A percentile compares a stretch with the other conserved stretches of the same genome.
Evolutionary conservation across 2,888 invertebrate species (phyloP).

Genomic region (Bibio marci): DNA sequence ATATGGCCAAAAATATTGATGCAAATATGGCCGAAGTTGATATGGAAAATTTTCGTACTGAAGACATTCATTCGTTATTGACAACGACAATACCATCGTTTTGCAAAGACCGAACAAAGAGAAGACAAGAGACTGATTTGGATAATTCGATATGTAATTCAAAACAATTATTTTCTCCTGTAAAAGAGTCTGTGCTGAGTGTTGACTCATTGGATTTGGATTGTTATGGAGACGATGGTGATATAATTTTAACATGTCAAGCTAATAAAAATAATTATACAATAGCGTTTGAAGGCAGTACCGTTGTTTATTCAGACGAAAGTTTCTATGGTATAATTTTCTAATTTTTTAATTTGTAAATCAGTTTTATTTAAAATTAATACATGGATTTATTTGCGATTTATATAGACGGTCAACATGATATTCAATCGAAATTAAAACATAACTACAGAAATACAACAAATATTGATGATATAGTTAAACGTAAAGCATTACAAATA

Average conservation of each 20-base stretch:
- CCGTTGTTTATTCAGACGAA: conserved; percentile 71
- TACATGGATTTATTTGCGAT: background rate
- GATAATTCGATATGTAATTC: conserved; percentile 86
- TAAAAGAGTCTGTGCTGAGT: conserved; percentile 66
- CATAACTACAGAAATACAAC: conserved; percentile 26
- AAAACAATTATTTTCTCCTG: conserved; percentile 77
- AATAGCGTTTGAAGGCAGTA: conserved; percentile 83
- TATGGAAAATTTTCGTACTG: conserved; percentile 84
- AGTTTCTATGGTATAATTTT: conserved; percentile 42
- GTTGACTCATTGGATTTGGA: conserved; percentile 85
- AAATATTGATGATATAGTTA: conserved; percentile 28
- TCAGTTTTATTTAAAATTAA: background rate
- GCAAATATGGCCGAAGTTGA: conserved; percentile 88
- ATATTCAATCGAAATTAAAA: conserved; percentile 19
- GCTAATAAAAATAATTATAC: conserved; percentile 90
- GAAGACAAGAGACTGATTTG: conserved; percentile 52
- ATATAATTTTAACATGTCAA: conserved; percentile 78
- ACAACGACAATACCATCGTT: conserved; percentile 52
- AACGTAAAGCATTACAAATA: conserved; percentile 37
- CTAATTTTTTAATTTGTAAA: background rate
- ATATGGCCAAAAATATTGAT: conserved; percentile 73
- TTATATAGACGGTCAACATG: conserved; percentile 22
- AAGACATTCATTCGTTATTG: conserved; percentile 76
- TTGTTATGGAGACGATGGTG: conserved; percentile 53
- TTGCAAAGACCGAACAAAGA: conserved; percentile 39